Base-by-base conservation (phyloP, 2,797 vertebrate species). In the Galago senegalensis region DNA sequence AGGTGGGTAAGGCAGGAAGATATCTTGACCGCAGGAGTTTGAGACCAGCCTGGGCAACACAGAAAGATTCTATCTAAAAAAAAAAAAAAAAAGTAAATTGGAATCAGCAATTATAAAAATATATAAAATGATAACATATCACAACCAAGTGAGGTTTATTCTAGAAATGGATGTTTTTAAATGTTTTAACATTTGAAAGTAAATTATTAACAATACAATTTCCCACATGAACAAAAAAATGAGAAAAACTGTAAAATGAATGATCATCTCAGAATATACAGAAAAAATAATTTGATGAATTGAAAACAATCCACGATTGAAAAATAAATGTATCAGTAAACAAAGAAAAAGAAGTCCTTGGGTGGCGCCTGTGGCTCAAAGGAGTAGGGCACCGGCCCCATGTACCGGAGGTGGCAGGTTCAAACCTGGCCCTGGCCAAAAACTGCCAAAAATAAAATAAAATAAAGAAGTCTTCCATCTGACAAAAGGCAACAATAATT, bases 131-230 rank as follows among this genome's bases (percentile, higher is more conserved):
- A 69, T 31, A 88, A 43, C 23, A 46, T 11, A n/a, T 46, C 25
- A 53, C 31, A 70, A 60, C 7, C 10, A 73, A 53, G 40, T 56
- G 49, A 72, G 3, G 14, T 63, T 85, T 85, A 53, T 21, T n/a
- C 27, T 69, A 49, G 27, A 37, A 79, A 83, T 61, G 18, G 20
- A 17, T 34, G 18, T 87, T 34, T 69, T 69, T 34, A 69, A 69
- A 69, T n/a, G 31, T 69, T 49, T 91, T 23, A 37, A 80, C 18
- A 85, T 69, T 73, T 80, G 61, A 95, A 93, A 95, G 65, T 87
- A 79, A 84, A 73, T n/a, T 67, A 53, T 53, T 53, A 53, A 53
- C 49, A 86, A 53, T 79, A 10, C 37, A 70, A 69, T 91, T 83
- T 10, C 31, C 4, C 7, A 58, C 17, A 46, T 89, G 67, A 83